Evolutionary conservation across 2,888 invertebrate species (phyloP).

Genomic region (Noctua janthe): DNA sequence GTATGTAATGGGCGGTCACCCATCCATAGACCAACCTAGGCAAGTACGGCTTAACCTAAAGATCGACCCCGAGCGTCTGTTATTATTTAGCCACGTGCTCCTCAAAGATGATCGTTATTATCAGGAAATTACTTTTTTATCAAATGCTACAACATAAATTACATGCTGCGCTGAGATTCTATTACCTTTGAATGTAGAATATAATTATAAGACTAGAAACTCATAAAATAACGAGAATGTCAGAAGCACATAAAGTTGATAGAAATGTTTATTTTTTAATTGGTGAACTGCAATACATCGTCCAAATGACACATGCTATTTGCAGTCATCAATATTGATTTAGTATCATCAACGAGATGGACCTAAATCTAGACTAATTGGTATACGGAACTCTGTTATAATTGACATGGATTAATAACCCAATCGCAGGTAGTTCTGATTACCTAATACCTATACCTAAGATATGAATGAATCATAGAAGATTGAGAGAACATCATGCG

Average conservation of each 20-base stretch:
- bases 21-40: too few species aligned
- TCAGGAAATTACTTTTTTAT: slow-evolving; percentile 20
- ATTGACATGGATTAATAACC: slow-evolving; percentile 21
- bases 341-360: slow-evolving; percentile 45
- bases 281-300: neutral
- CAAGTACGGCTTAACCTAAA: too few species aligned
- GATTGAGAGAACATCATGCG: neutral
- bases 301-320: slow-evolving; percentile 42
- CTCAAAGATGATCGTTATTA: neutral
- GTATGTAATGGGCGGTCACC: too few species aligned
- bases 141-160: neutral
- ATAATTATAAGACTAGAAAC: neutral
- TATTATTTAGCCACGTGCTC: too few species aligned
- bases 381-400: slow-evolving; percentile 30
- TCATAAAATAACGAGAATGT: neutral
- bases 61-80: too few species aligned
- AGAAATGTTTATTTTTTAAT: neutral
- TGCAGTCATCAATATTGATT: slow-evolving; percentile 51
- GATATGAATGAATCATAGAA: too few species aligned
- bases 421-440: neutral
- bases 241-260: neutral
- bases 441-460: neutral
- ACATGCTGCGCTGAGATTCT: neutral
- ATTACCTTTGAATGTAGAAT: neutral
- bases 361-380: slow-evolving; percentile 52